These are phyloP conservation scores for Bathynomus jamesi DNA, from an alignment of 1,140 invertebrate species.

Conservation along the genomic window DNA sequence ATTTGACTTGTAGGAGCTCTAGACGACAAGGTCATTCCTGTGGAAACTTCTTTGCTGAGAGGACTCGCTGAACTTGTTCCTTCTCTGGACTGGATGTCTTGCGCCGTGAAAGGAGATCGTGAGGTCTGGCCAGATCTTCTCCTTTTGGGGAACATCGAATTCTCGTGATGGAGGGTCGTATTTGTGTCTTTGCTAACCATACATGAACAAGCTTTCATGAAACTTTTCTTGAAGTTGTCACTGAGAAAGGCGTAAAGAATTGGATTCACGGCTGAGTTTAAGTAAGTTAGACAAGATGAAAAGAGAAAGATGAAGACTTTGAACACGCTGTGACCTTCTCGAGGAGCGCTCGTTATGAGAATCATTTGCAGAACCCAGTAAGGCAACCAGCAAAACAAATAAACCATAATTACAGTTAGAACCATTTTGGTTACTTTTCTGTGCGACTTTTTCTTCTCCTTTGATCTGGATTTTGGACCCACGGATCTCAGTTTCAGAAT, in stretches of 20 bases:
- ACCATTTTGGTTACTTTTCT: slow-evolving; percentile 89
- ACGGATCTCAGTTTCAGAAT: slow-evolving; percentile 78
- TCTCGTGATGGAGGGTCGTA: slow-evolving; percentile 74
- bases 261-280: slow-evolving; percentile 94
- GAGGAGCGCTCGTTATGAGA: slow-evolving; percentile 52
- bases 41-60: slow-evolving; percentile 14
- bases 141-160: slow-evolving; percentile 54
- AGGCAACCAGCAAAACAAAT: slow-evolving; percentile 91
- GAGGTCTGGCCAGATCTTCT: slow-evolving; percentile 1
- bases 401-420: slow-evolving; percentile 88
- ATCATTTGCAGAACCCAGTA: slow-evolving; percentile 82
- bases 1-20: slow-evolving; percentile 9
- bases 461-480: slow-evolving; percentile 64
- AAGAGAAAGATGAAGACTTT: slow-evolving; percentile 69
- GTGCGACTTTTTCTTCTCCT: slow-evolving; percentile 81
- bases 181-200: slow-evolving; percentile 59
- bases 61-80: slow-evolving; percentile 3
- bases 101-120: neutral
- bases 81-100: slow-evolving; percentile 7
- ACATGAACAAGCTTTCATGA: slow-evolving; percentile 64
- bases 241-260: slow-evolving; percentile 90
- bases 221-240: slow-evolving; percentile 91
- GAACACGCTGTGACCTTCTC: slow-evolving; percentile 56
- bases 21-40: slow-evolving; percentile 4
- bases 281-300: slow-evolving; percentile 82